A percentile compares a stretch with the other conserved stretches of the same genome.
phyloP scores from a whole-genome alignment of 2,113 vertebrate genomes.

The Tylochromis polylepis region DNA sequence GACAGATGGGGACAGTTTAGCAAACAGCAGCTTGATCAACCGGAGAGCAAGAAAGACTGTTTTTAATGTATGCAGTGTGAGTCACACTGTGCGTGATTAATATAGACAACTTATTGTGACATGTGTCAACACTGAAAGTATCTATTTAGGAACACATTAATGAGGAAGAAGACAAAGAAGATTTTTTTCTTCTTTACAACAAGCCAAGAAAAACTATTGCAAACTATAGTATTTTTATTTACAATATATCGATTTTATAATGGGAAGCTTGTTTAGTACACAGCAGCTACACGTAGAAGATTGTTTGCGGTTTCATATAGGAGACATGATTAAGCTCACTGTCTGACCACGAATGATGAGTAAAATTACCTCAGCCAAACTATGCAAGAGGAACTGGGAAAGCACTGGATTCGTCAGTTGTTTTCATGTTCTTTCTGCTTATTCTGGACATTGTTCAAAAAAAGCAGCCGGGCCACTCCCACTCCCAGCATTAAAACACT shows the following conservation, averaged over 20 bases:
- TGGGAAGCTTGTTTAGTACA: background rate
- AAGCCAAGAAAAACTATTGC: background rate
- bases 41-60: slow-evolving; percentile 2
- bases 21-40: slow-evolving; percentile 18
- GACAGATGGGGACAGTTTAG: slow-evolving; percentile 7
- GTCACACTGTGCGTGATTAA: background rate
- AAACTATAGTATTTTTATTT: background rate
- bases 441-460: slow-evolving; percentile 55
- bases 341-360: slow-evolving; percentile 5
- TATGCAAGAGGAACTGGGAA: background rate
- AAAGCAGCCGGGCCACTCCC: slow-evolving; percentile 39
- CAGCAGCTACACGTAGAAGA: background rate
- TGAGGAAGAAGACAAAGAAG: background rate
- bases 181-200: background rate
- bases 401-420: slow-evolving; percentile 47
- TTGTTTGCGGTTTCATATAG: background rate
- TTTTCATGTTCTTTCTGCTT: slow-evolving; percentile 59
- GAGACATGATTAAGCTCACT: background rate
- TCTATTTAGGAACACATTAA: background rate
- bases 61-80: slow-evolving; percentile 29
- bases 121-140: background rate
- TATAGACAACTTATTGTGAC: background rate
- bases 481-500: slow-evolving; percentile 6
- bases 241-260: background rate
- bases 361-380: slow-evolving; percentile 6